Conservation (phyloP, 2,113 vertebrate species). For the Seriola rivoliana region DNA sequence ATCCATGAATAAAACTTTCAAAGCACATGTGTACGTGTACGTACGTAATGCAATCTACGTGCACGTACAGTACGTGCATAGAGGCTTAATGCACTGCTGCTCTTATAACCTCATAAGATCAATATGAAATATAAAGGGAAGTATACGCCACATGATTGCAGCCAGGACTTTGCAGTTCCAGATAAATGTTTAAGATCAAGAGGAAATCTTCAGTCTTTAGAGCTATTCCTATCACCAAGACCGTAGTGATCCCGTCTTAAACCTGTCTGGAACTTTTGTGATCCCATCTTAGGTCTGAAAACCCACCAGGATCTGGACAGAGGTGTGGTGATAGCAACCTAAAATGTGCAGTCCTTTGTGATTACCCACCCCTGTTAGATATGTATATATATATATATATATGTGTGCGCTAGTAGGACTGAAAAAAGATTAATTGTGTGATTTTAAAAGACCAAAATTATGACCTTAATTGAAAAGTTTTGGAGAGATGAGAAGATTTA, state of each 20-base stretch:
- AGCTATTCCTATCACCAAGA: background rate
- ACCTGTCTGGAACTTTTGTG: conserved; percentile 1
- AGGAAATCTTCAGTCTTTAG: background rate
- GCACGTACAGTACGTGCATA: background rate
- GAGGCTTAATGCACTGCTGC: background rate
- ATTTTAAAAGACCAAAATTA: too few relatives aligned
- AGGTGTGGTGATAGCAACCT: background rate
- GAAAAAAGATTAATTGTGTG: too few relatives aligned
- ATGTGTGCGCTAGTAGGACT: too few relatives aligned
- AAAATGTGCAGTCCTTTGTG: too few relatives aligned
- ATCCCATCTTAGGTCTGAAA: background rate
- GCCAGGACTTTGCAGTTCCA: background rate
- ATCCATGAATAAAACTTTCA: background rate
- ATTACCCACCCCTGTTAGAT: too few relatives aligned
- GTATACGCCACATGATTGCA: background rate
- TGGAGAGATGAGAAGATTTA: too few relatives aligned
- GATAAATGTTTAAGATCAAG: background rate
- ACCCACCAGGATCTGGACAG: background rate
- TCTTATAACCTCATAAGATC: background rate
- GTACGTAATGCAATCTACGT: background rate
- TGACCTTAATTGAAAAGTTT: too few relatives aligned
- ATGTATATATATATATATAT: too few relatives aligned
- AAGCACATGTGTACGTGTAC: background rate
- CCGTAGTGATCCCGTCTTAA: conserved; percentile 4
- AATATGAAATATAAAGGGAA: background rate